phyloP scores from a whole-genome alignment of 2,797 vertebrate species.

The Tragopan temminckii region DNA sequence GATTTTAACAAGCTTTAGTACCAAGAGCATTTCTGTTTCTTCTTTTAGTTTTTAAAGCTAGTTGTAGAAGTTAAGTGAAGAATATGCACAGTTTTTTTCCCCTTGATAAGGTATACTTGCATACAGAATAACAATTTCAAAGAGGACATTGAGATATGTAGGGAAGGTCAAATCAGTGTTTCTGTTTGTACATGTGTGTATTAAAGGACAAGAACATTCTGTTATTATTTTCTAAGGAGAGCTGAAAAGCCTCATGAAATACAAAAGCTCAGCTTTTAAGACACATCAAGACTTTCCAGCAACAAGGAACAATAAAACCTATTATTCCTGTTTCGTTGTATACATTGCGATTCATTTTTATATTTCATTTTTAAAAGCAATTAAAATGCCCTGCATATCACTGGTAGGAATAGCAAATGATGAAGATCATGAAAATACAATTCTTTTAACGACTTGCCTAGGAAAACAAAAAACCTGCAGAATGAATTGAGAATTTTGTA shows the following conservation, averaged over 20 bases:
- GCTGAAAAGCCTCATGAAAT: not conserved
- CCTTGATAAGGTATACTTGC: not conserved
- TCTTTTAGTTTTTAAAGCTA: not conserved
- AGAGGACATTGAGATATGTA: not conserved
- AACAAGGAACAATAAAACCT: not conserved
- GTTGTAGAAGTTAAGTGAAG: not conserved
- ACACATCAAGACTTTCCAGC: not conserved
- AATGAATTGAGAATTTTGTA: not conserved
- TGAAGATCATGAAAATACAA: not conserved
- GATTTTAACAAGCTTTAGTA: not conserved
- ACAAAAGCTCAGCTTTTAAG: not conserved
- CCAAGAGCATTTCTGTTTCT: not conserved
- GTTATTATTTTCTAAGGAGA: constrained; percentile 4
- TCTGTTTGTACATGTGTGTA: not conserved
- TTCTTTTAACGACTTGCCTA: not conserved
- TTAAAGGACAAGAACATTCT: constrained; percentile 14
- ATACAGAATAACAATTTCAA: not conserved
- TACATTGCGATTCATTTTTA: not conserved
- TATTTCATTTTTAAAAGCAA: constrained; percentile 27
- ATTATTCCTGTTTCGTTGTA: not conserved
- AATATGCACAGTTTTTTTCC: not conserved
- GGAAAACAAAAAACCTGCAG: not conserved
- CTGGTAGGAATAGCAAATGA: not conserved
- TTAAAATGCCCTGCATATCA: not conserved
- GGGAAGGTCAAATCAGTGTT: not conserved